Evolutionary conservation across 92 coral and sea anemone species (phyloP).

Genomic region (Palythoa grandiflora): DNA sequence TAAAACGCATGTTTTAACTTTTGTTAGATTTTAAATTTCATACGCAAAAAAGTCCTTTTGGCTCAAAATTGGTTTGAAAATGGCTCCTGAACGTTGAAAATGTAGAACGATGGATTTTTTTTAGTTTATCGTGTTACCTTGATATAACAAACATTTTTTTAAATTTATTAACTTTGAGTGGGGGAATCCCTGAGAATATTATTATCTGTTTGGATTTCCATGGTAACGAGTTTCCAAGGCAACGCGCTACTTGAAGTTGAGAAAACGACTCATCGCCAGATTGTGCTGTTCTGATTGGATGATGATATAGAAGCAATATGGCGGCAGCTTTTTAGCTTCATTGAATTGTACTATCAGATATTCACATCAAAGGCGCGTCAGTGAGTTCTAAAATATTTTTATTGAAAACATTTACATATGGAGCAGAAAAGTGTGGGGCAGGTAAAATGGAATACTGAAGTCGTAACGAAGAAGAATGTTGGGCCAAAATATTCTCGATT

Average conservation of each 20-base stretch:
- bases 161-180: too few relatives aligned
- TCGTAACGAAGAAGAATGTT: conserved; percentile 73
- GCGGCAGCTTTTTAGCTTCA: conserved; percentile 28
- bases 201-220: background rate
- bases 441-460: conserved; percentile 80
- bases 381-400: background rate
- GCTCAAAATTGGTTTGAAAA: too few relatives aligned
- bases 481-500: conserved; percentile 98
- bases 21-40: too few relatives aligned
- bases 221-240: background rate
- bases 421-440: conserved; percentile 62
- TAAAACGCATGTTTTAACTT: too few relatives aligned
- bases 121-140: too few relatives aligned
- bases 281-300: conserved; percentile 10
- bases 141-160: too few relatives aligned
- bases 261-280: background rate
- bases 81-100: too few relatives aligned
- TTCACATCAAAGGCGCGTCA: background rate
- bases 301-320: conserved; percentile 14
- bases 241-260: background rate
- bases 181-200: background rate
- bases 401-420: conserved; percentile 15
- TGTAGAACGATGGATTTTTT: too few relatives aligned
- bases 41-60: too few relatives aligned
- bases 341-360: background rate